A percentile compares a stretch with the other conserved stretches of the same genome.
phyloP scores from a whole-genome alignment of 2,888 invertebrate species.

The Chaetogeoica ovagalla region DNA sequence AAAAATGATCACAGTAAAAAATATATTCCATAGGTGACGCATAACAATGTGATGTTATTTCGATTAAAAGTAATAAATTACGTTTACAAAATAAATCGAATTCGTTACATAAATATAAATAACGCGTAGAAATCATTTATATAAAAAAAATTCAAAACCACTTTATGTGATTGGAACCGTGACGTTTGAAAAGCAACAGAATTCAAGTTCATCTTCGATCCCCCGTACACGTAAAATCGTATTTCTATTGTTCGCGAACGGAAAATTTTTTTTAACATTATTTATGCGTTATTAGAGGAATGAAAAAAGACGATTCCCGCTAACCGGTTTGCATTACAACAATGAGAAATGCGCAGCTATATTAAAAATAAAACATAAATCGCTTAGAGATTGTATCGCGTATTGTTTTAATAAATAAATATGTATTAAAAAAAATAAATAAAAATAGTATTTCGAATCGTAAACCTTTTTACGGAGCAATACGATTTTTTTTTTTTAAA shows the following conservation, averaged over 20 bases:
- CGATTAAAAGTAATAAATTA: background rate
- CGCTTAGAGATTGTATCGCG: conserved; percentile 30
- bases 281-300: conserved; percentile 39
- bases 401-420: conserved; percentile 46
- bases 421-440: conserved; percentile 3
- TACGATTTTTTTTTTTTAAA: background rate
- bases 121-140: background rate
- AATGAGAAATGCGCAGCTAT: conserved; percentile 20
- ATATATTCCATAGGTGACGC: background rate
- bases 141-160: background rate
- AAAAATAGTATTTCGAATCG: conserved; percentile 13
- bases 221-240: background rate
- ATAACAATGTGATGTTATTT: background rate
- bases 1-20: too few species aligned
- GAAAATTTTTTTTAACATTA: conserved; percentile 35
- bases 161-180: conserved; percentile 18
- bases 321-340: conserved; percentile 41
- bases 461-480: background rate
- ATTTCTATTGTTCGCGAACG: conserved; percentile 34
- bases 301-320: conserved; percentile 6
- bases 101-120: background rate
- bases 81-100: background rate
- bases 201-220: conserved; percentile 13
- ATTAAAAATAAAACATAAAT: conserved; percentile 15
- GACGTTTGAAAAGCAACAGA: conserved; percentile 18